Conservation (phyloP, 2,888 invertebrate species). For the Cryptus armator region DNA sequence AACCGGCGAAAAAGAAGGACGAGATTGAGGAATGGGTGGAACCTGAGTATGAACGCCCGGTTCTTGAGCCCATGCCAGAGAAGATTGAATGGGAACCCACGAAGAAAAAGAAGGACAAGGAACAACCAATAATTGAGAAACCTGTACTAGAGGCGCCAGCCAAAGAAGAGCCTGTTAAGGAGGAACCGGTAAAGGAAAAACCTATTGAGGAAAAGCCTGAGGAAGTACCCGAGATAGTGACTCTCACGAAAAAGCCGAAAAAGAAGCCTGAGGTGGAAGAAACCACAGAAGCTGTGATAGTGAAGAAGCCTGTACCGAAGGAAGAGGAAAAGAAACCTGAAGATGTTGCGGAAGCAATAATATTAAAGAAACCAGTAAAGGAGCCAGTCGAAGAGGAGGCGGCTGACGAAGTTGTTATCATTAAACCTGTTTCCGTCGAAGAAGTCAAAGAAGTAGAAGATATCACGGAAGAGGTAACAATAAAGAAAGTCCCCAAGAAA, state of each 20-base stretch:
- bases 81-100: constrained; percentile 70
- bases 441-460: constrained; percentile 74
- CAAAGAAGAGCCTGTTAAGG: constrained; percentile 83
- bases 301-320: constrained; percentile 74
- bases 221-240: constrained; percentile 77
- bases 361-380: constrained; percentile 67
- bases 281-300: constrained; percentile 73
- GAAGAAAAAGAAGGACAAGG: constrained; percentile 69
- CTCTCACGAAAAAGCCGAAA: constrained; percentile 75
- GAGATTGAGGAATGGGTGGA: constrained; percentile 74
- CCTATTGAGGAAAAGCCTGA: constrained; percentile 72
- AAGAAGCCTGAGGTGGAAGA: constrained; percentile 75
- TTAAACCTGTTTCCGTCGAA: constrained; percentile 75
- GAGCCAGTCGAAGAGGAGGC: constrained; percentile 64
- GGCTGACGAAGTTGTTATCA: constrained; percentile 70
- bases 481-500: constrained; percentile 64
- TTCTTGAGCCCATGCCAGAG: constrained; percentile 76
- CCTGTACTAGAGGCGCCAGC: constrained; percentile 70
- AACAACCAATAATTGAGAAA: constrained; percentile 71
- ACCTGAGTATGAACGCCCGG: constrained; percentile 73
- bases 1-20: constrained; percentile 67
- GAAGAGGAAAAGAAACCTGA: constrained; percentile 78
- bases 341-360: constrained; percentile 60
- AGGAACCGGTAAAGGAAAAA: constrained; percentile 79
- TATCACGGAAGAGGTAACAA: constrained; percentile 70